Base-by-base conservation (phyloP, 2,113 vertebrate genomes). In the Oceanites oceanicus region DNA sequence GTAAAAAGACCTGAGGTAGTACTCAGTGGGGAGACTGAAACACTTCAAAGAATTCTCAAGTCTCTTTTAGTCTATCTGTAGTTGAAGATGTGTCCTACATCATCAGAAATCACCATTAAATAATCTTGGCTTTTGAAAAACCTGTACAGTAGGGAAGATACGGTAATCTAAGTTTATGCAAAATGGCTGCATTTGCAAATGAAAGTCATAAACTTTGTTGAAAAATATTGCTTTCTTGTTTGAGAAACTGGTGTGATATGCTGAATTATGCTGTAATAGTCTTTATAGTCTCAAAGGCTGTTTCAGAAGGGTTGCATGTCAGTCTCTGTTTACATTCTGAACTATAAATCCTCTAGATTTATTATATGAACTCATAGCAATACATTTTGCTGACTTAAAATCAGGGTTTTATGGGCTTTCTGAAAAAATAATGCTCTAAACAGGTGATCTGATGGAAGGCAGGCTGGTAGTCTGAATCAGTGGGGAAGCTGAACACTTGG, bases 391-490 rank as follows among this genome's bases (percentile, higher is more conserved):
- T 70, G 29, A 38, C 14, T 68, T 81, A 23, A 70, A 83, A 44
- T n/a, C 3, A 40, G 9, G 11, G 20, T 2, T 47, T 88, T 29
- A n/a, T 36, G 56, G 47, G 21, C 27, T 88, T 88, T 30, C 27
- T n/a, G 27, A 61, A 55, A 25, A 27, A 38, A 42, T 7, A 63
- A 6, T 20, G 4, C 50, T 63, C 36, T n/a, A 6, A 47, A 61
- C 32, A 77, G 36, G 9, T 0, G 0, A 21, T 58, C 18, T 65
- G 27, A 19, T 71, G 29, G 5, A 47, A 77, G 50, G 27, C 42
- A 42, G 42, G 3, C 21, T 72, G 26, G 11, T 61, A 27, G 22
- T 25, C 42, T 68, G 56, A 68, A 40, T 80, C 23, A 23, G 19
- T 61, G n/a, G 38, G 53, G 36, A 80, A 50, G 22, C 6, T 17